Evolutionary conservation across 2,888 invertebrate genomes (phyloP), one percentile per base, ranked within the genome.

Genomic region (Lamellibrachia satsuma): DNA sequence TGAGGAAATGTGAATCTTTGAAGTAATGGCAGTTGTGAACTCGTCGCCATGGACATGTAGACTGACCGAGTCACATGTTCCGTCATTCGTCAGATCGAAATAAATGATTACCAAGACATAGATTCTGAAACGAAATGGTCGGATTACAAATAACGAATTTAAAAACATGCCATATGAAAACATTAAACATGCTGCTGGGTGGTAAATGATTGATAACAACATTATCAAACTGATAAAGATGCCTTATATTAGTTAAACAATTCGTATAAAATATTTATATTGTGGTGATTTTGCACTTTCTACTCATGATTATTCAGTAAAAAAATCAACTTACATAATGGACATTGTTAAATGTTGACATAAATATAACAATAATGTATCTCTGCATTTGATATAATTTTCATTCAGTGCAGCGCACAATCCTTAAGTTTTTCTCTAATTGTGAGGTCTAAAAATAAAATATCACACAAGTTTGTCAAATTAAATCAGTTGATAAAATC

Each of bases 11-110:
- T 75, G 75, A 75, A 75, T 75, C 75, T 75, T 75, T n/a, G 39
- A 39, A 39, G 39, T 39, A 22, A 22, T 75, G 75, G 75, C 75
- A 75, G 75, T 75, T 75, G 75, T 75, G 75, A 75, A 75, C 75
- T 75, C 75, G 75, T 75, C 75, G 75, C 75, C 75, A 75, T 75
- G 75, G 75, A 75, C 75, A 75, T 75, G 75, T 75, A 75, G 75
- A 22, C 75, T 75, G 75, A 75, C 15, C 75, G 15, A 75, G 75
- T 75, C 75, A 75, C 75, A 75, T 75, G 75, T 15, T 75, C 75
- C 75, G 75, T 75, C 75, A 75, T 75, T 75, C 15, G 6, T 6
- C 3, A 22, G 75, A 75, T 75, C n/a, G 22, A 15, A 75, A 4
- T 75, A 22, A 57, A 57, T 57, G 15, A 57, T 57, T 75, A 11